phyloP scores from a whole-genome alignment of 2,888 invertebrate genomes.

The Zele albiditarsus region DNA sequence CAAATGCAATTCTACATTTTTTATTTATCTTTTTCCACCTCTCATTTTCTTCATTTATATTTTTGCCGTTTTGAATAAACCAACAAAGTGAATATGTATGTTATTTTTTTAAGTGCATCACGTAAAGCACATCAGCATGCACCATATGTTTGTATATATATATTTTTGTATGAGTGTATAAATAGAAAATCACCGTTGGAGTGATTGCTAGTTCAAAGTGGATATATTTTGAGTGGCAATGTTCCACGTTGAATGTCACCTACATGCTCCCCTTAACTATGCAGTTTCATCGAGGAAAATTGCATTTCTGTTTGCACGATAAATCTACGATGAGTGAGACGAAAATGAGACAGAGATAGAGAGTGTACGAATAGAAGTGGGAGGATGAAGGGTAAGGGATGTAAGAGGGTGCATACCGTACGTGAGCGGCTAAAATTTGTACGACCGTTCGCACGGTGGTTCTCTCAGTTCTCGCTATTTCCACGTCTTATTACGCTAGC shows the following conservation, averaged over 20 bases:
- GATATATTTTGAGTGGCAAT: slow-evolving; percentile 14
- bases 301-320: slow-evolving; percentile 56
- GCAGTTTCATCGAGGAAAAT: slow-evolving; percentile 55
- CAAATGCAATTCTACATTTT: background rate
- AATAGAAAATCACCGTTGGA: slow-evolving; percentile 25
- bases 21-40: background rate
- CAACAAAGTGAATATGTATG: background rate
- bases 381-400: background rate
- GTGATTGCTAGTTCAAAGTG: background rate
- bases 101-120: background rate
- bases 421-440: slow-evolving; percentile 41
- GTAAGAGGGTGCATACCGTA: slow-evolving; percentile 24
- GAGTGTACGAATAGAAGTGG: background rate
- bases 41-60: background rate
- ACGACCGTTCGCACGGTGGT: slow-evolving; percentile 21
- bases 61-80: background rate
- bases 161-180: background rate
- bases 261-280: slow-evolving; percentile 48
- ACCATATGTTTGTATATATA: background rate
- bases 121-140: background rate
- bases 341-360: background rate
- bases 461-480: slow-evolving; percentile 27
- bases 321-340: slow-evolving; percentile 47
- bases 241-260: slow-evolving; percentile 27
- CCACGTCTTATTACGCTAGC: slow-evolving; percentile 36